Percentiles rank a stretch among this genome's conserved stretches.
phyloP scores from a whole-genome alignment of 2,888 invertebrate genomes.

The Cryptocheilus praepositus region DNA sequence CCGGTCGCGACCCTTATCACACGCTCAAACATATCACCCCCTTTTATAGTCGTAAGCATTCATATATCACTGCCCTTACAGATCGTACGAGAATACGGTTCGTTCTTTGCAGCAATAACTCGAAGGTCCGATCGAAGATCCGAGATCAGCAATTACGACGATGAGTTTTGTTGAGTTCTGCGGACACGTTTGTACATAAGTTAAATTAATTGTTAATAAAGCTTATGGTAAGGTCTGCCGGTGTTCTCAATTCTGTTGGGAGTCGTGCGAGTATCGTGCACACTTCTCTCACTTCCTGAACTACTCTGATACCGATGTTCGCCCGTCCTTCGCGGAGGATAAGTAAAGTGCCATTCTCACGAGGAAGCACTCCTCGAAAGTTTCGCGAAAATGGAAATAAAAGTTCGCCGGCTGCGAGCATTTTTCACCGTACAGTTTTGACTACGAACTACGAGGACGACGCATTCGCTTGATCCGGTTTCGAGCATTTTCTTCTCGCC shows the following conservation, averaged over 20 bases:
- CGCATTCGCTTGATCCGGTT: no score
- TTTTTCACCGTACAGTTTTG: no score
- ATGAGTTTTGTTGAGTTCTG: constrained; percentile 52
- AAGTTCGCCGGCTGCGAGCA: no score
- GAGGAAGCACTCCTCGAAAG: no score
- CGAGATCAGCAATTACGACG: constrained; percentile 1
- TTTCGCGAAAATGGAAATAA: no score
- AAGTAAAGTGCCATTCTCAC: no score
- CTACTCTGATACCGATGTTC: not conserved
- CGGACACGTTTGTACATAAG: constrained; percentile 62
- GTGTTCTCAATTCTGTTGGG: no score
- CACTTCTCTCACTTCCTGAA: not conserved
- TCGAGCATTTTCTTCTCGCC: no score
- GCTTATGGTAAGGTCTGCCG: constrained; percentile 21
- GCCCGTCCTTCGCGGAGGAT: no score
- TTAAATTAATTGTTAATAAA: constrained; percentile 60
- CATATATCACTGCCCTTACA: constrained; percentile 7
- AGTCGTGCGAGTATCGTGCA: no score
- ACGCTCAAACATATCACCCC: not conserved
- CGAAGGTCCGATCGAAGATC: not conserved
- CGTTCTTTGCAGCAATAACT: not conserved
- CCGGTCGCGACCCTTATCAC: not conserved
- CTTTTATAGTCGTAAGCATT: not conserved
- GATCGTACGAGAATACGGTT: not conserved
- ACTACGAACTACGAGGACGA: no score